Evolutionary conservation across 2,888 invertebrate genomes (phyloP).

Genomic region (Cheilosia vulpina): DNA sequence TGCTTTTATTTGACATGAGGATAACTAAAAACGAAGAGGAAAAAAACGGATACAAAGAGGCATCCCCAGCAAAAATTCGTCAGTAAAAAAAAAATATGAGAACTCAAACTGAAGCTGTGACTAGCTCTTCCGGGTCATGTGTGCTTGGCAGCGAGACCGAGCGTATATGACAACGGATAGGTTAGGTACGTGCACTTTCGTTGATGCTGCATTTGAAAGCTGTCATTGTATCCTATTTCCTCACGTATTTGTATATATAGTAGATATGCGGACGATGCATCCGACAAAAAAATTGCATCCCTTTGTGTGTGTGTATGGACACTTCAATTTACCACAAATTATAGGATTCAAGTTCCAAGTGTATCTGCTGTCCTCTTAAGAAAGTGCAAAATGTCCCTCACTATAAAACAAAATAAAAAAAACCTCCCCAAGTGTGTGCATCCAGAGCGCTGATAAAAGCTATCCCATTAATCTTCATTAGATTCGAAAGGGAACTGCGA

Average conservation of each 20-base stretch:
- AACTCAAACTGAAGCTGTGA: slow-evolving; percentile 11
- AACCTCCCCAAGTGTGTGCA: slow-evolving; percentile 45
- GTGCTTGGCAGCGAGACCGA: slow-evolving; percentile 53
- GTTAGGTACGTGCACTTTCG: slow-evolving; percentile 34
- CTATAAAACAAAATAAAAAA: slow-evolving; percentile 5
- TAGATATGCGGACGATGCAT: background rate
- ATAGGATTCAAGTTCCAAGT: slow-evolving; percentile 35
- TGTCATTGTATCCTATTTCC: slow-evolving; percentile 53
- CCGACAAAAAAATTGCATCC: slow-evolving; percentile 11
- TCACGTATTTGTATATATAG: slow-evolving; percentile 25
- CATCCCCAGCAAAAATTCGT: slow-evolving; percentile 13
- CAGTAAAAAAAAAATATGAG: slow-evolving; percentile 48
- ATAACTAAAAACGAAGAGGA: background rate
- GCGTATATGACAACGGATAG: slow-evolving; percentile 49
- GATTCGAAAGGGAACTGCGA: slow-evolving; percentile 68
- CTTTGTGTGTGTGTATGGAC: slow-evolving; percentile 19
- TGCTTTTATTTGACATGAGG: slow-evolving; percentile 49
- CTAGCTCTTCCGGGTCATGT: slow-evolving; percentile 50
- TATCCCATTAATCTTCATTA: slow-evolving; percentile 76
- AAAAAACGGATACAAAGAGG: slow-evolving; percentile 40
- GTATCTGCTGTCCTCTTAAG: slow-evolving; percentile 1
- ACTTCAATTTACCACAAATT: slow-evolving; percentile 62
- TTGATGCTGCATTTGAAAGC: slow-evolving; percentile 23
- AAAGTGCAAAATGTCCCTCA: background rate
- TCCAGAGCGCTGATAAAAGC: slow-evolving; percentile 68